Evolutionary conservation across 1,140 invertebrate species (phyloP), one percentile per base, ranked within the genome.

Genomic region (Teleogryllus occipitalis): DNA sequence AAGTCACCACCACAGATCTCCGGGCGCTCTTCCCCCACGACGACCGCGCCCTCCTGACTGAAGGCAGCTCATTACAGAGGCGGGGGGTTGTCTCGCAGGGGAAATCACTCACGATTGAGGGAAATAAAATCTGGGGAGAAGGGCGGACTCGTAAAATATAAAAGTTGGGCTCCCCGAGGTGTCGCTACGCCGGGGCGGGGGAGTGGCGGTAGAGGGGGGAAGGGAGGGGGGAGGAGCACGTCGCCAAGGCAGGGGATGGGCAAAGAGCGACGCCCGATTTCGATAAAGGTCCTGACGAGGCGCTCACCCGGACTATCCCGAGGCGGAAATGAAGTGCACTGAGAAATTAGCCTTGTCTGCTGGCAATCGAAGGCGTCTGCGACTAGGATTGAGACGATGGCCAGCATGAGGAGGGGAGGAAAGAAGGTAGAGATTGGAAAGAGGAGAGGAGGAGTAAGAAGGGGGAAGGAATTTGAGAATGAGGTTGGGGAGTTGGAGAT

Each of bases 61-160:
- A 65, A 65, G 54, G 54, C 18, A 65, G 54, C 54, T 65, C 54
- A 65, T 65, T 65, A 65, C 54, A 10, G 54, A 14, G 54, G 10
- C 54, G 18, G 18, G 54, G 54, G 0, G 54, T 10, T 10, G 18
- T 18, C 10, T 65, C 54, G 54, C 54, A 65, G 54, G 54, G 54
- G 54, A 65, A 65, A 65, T 65, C 54, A 65, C 54, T 65, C 54
- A 65, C 54, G 54, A 65, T 65, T 65, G 54, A 65, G 54, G 54
- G 54, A 65, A 65, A 65, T 65, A 65, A 65, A 65, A 65, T 65
- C 54, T 65, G 54, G 10, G 54, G 54, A 39, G 27, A 65, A 65
- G 54, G 54, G 18, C 10, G 18, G 54, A 65, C 54, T 65, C 54
- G 54, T 65, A 65, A 65, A 65, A 65, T 65, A 65, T 65, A 65